Percentiles rank a stretch among this genome's conserved stretches.
Evolutionary conservation across 2,797 vertebrate species (phyloP).

Genomic region (Dipus sagitta): DNA sequence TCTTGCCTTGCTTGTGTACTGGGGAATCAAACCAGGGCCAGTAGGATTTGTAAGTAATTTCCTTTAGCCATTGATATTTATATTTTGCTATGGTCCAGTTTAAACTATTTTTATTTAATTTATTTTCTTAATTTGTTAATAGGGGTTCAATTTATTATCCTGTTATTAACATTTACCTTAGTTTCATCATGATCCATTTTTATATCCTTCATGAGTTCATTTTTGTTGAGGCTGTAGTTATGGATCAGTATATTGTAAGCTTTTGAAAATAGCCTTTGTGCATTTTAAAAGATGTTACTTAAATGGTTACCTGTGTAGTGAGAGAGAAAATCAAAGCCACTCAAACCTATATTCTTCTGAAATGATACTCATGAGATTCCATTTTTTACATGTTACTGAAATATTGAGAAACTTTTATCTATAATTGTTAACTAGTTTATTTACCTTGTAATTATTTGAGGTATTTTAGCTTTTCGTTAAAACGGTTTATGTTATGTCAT

Average conservation of each 20-base stretch:
- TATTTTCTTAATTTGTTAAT: not conserved
- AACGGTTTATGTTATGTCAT: not conserved
- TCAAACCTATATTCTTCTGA: not conserved
- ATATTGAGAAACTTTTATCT: not conserved
- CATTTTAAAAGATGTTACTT: not conserved
- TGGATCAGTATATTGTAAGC: not conserved
- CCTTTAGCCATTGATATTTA: not conserved
- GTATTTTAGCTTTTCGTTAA: conserved; percentile 36
- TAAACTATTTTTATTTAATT: not conserved
- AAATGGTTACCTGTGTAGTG: not conserved
- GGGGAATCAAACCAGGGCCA: too few species aligned
- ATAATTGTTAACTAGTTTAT: not conserved
- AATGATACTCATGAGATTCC: conserved; percentile 1
- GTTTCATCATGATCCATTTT: conserved; percentile 7
- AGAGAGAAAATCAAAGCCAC: not conserved
- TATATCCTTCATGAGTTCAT: not conserved
- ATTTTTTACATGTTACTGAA: not conserved
- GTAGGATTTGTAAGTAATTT: too few species aligned
- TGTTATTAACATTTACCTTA: conserved; percentile 25
- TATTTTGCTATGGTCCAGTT: not conserved
- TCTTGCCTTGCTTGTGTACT: too few species aligned
- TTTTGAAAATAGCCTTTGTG: conserved; percentile 7
- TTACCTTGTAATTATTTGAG: conserved; percentile 37
- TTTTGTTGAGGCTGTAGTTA: not conserved
- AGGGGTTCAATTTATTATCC: not conserved